A percentile compares a stretch with the other conserved stretches of the same genome.
phyloP scores from a whole-genome alignment of 1,140 invertebrate species.

The Palaemon carinicauda region DNA sequence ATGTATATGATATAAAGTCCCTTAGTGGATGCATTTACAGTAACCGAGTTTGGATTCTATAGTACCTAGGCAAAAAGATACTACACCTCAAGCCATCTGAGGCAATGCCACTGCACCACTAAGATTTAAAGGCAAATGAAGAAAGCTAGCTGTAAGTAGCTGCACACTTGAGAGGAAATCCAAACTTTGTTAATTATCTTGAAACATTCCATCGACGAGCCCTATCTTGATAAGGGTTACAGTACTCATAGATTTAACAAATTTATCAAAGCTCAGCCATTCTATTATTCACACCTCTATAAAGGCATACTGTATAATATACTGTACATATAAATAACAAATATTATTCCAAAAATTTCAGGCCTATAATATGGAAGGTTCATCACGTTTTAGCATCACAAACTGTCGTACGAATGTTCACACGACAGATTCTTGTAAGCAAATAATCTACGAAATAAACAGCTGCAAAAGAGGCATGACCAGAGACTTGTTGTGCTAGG shows the following conservation, averaged over 20 bases:
- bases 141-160: conserved; percentile 16
- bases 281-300: neutral
- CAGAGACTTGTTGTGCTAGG: conserved; percentile 14
- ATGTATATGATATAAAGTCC: conserved; percentile 5
- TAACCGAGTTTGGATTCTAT: neutral
- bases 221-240: too few species aligned
- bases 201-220: too few species aligned
- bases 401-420: conserved; percentile 19
- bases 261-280: conserved; percentile 25
- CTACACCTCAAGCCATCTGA: too few species aligned
- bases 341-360: conserved; percentile 2
- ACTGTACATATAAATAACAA: conserved; percentile 6
- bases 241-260: neutral
- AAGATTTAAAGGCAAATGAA: conserved; percentile 13
- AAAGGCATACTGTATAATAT: neutral
- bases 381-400: conserved; percentile 13
- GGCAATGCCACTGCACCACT: neutral
- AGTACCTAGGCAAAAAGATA: neutral
- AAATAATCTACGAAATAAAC: conserved; percentile 9
- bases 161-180: conserved; percentile 13
- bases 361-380: neutral
- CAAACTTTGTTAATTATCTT: neutral
- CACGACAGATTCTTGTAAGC: conserved; percentile 22
- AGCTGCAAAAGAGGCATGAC: conserved; percentile 27
- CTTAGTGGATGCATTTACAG: too few species aligned